phyloP scores from a whole-genome alignment of 2,113 vertebrate species.

The Cebus imitator region DNA sequence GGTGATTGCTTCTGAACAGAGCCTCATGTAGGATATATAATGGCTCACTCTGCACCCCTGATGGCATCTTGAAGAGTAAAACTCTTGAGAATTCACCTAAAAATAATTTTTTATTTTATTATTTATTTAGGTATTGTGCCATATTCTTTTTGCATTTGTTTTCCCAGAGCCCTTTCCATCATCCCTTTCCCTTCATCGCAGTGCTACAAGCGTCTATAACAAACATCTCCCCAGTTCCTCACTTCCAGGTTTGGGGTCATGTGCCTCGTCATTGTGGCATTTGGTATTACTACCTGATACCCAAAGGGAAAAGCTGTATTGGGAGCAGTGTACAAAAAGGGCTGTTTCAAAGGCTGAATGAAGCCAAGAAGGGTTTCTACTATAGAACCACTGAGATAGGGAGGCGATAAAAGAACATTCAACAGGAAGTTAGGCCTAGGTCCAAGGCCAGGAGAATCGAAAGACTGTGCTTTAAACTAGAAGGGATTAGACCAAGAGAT shows the following conservation, averaged over 20 bases:
- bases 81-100: neutral
- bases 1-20: neutral
- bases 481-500: neutral
- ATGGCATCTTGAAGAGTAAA: neutral
- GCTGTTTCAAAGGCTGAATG: neutral
- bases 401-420: neutral
- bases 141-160: neutral
- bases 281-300: neutral
- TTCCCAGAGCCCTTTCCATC: neutral
- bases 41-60: neutral
- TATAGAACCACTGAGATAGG: neutral
- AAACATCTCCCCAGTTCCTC: neutral
- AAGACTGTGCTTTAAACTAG: slow-evolving; percentile 17
- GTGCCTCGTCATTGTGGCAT: neutral
- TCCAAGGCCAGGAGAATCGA: slow-evolving; percentile 36
- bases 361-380: neutral
- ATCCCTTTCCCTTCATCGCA: neutral
- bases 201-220: neutral
- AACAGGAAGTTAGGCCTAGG: slow-evolving; percentile 7
- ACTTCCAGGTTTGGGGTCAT: neutral
- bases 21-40: neutral
- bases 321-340: neutral
- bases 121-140: neutral
- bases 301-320: neutral
- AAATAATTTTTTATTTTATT: neutral